Percentiles rank a stretch among this genome's conserved stretches.
These are phyloP conservation scores for Cataglyphis altisquamis DNA, from an alignment of 2,888 invertebrate genomes.

Conservation along the genomic window DNA sequence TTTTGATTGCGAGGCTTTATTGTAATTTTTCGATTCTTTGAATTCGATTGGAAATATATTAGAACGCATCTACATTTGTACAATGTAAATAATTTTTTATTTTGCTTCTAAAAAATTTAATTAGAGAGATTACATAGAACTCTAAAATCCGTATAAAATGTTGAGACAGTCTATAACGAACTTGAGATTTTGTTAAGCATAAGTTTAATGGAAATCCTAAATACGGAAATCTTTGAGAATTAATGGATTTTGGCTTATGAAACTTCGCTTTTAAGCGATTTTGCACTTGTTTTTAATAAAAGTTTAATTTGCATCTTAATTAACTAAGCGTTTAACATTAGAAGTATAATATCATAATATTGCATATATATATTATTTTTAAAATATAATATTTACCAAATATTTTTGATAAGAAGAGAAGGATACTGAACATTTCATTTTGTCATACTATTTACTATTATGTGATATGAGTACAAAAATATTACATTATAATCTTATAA, in stretches of 20 bases:
- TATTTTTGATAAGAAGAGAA: neutral
- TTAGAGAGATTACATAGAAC: neutral
- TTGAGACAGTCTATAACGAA: neutral
- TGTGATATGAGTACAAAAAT: neutral
- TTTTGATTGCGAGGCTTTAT: slow-evolving; percentile 48
- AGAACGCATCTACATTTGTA: neutral
- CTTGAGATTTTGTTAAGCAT: neutral
- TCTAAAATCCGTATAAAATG: neutral
- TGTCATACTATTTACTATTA: neutral
- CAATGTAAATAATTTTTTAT: neutral
- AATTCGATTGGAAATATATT: slow-evolving; percentile 4
- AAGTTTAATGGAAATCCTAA: neutral
- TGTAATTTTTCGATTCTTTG: slow-evolving; percentile 29
- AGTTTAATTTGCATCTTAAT: neutral
- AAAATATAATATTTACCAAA: neutral
- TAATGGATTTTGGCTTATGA: neutral
- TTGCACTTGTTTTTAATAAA: neutral
- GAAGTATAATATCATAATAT: neutral
- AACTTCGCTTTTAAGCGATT: neutral
- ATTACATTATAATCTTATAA: neutral
- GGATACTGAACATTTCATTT: neutral
- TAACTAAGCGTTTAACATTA: neutral
- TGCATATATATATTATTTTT: neutral
- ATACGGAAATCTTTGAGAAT: neutral
- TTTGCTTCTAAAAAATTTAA: neutral